These are phyloP conservation scores for Cantharis nigra DNA, from an alignment of 2,888 invertebrate genomes.

Conservation along the genomic window DNA sequence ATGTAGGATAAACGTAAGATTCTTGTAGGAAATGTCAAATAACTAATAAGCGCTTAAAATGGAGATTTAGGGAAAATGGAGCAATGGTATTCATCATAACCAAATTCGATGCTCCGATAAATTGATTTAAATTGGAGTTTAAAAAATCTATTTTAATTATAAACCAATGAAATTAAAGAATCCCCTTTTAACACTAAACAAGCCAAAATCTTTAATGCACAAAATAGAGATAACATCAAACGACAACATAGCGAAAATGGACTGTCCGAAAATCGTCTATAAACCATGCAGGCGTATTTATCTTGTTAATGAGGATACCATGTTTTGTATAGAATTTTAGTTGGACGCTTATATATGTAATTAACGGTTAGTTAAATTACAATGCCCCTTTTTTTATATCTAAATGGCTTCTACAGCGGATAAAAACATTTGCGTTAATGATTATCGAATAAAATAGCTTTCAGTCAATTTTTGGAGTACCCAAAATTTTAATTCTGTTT, in stretches of 20 bases:
- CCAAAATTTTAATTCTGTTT: neutral
- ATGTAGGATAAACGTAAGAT: neutral
- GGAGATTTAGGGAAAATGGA: neutral
- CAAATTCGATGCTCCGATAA: neutral
- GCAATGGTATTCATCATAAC: neutral
- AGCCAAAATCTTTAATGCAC: neutral
- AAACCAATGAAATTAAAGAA: neutral
- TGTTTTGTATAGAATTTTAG: neutral
- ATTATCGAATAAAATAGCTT: neutral
- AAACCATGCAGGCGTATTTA: constrained; percentile 2
- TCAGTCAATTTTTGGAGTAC: neutral
- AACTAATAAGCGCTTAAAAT: neutral
- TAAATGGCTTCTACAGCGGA: neutral
- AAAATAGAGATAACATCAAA: neutral
- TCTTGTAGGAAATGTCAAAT: neutral
- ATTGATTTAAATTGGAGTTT: neutral
- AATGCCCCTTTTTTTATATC: neutral
- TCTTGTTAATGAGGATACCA: constrained; percentile 1
- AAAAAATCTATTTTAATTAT: neutral
- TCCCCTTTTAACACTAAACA: neutral
- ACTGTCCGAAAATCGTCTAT: neutral
- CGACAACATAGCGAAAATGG: neutral
- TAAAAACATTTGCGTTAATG: neutral
- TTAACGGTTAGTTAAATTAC: neutral
- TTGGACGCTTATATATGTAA: neutral